Evolutionary conservation across 2,888 invertebrate species (phyloP).

Genomic region (Agelastica alni): DNA sequence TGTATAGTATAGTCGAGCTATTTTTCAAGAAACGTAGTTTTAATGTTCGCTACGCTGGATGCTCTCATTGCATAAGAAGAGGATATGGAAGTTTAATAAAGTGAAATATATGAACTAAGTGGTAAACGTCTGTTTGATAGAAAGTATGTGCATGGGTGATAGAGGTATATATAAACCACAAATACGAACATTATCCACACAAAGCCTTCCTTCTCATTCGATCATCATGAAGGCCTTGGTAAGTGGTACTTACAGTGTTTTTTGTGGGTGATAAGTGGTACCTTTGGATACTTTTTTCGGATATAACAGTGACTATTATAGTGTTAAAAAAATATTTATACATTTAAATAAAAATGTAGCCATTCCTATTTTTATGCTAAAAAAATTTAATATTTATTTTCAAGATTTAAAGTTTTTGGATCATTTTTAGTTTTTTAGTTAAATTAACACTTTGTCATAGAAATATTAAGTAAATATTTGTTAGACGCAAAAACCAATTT

Average conservation of each 20-base stretch:
- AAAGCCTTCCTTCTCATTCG: conserved; percentile 56
- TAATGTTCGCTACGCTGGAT: conserved; percentile 33
- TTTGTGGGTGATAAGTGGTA: conserved; percentile 24
- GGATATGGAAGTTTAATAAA: conserved; percentile 55
- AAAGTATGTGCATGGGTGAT: conserved; percentile 50
- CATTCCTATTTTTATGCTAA: too few relatives aligned
- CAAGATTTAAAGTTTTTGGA: too few relatives aligned
- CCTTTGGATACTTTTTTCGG: neutral
- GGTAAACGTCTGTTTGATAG: conserved; percentile 50
- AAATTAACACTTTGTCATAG: too few relatives aligned
- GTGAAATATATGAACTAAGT: conserved; percentile 41
- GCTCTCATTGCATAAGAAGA: conserved; percentile 35
- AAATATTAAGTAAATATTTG: too few relatives aligned
- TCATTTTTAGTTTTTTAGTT: too few relatives aligned
- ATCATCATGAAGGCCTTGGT: conserved; percentile 56
- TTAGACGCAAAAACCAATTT: too few relatives aligned
- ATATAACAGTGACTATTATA: conserved; percentile 3
- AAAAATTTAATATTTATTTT: too few relatives aligned
- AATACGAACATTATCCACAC: conserved; percentile 41
- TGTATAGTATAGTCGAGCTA: too few relatives aligned
- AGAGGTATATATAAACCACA: conserved; percentile 49
- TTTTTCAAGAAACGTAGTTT: conserved; percentile 4
- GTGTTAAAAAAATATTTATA: neutral
- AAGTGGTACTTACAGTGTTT: conserved; percentile 42
- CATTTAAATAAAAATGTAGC: too few relatives aligned